A percentile compares a stretch with the other conserved stretches of the same genome.
Conservation (phyloP, 2,113 vertebrate species). For the Nymphicus hollandicus region DNA sequence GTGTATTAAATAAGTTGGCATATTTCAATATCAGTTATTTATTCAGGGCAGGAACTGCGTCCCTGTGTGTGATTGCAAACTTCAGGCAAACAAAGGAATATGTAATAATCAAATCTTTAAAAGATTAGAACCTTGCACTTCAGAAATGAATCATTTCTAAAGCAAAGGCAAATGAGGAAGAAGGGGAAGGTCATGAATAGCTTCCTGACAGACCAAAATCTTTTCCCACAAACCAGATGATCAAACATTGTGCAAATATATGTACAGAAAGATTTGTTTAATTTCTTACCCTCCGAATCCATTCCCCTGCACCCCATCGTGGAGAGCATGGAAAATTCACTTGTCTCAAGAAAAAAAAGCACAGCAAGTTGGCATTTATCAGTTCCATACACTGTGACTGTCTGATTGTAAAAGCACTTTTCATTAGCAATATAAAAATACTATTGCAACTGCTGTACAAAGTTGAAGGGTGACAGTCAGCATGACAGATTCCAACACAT, state of each 20-base stretch:
- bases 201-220: neutral
- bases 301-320: neutral
- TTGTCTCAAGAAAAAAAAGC: neutral
- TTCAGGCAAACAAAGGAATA: conserved; percentile 25
- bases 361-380: neutral
- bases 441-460: neutral
- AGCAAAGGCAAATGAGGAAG: conserved; percentile 43
- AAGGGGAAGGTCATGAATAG: neutral
- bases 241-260: neutral
- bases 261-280: neutral
- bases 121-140: conserved; percentile 22
- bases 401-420: neutral
- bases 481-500: neutral
- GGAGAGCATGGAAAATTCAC: neutral
- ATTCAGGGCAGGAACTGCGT: neutral
- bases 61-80: neutral
- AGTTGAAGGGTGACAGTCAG: neutral
- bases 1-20: neutral
- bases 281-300: neutral
- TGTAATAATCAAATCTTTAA: conserved; percentile 23
- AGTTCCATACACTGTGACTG: neutral
- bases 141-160: conserved; percentile 25
- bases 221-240: conserved; percentile 20
- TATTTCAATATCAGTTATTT: neutral
- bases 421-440: neutral